A percentile compares a stretch with the other conserved stretches of the same genome.
phyloP scores from a whole-genome alignment of 2,797 vertebrate genomes.

The Coreius guichenoti region DNA sequence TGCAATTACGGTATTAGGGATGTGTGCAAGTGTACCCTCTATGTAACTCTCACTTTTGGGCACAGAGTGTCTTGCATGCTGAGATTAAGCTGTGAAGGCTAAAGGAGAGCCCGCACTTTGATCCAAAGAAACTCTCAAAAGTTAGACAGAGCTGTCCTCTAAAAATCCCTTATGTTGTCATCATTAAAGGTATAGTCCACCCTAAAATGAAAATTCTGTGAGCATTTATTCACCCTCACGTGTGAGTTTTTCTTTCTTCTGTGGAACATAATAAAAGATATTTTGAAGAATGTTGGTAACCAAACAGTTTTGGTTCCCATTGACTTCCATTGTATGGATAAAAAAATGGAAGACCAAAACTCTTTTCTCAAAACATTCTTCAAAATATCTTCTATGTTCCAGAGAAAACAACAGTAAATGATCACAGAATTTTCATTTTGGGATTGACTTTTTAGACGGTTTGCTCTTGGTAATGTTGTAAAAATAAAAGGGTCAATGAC shows the following conservation, averaged over 20 bases:
- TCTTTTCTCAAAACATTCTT: too few species aligned
- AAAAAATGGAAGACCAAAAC: too few species aligned
- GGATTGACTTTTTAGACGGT: too few species aligned
- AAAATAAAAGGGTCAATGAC: too few species aligned
- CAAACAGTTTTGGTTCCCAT: neutral
- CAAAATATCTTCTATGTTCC: too few species aligned
- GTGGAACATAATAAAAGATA: neutral
- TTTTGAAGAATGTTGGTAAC: neutral
- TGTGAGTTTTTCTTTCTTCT: neutral
- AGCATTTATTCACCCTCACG: neutral
- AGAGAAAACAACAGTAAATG: too few species aligned
- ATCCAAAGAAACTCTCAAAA: conserved; percentile 16
- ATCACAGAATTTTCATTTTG: too few species aligned
- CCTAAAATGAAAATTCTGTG: neutral
- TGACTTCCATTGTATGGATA: neutral
- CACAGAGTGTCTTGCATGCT: conserved; percentile 68
- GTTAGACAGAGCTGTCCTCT: neutral
- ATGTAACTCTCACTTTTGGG: neutral
- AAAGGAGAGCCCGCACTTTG: conserved; percentile 62
- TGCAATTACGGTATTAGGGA: neutral
- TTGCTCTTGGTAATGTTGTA: too few species aligned
- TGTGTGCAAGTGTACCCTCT: neutral
- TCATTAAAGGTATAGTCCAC: neutral
- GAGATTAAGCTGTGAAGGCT: conserved; percentile 69
- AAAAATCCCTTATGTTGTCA: conserved; percentile 13